Base-by-base conservation (phyloP, 2,113 vertebrate species). In the Indri indri region DNA sequence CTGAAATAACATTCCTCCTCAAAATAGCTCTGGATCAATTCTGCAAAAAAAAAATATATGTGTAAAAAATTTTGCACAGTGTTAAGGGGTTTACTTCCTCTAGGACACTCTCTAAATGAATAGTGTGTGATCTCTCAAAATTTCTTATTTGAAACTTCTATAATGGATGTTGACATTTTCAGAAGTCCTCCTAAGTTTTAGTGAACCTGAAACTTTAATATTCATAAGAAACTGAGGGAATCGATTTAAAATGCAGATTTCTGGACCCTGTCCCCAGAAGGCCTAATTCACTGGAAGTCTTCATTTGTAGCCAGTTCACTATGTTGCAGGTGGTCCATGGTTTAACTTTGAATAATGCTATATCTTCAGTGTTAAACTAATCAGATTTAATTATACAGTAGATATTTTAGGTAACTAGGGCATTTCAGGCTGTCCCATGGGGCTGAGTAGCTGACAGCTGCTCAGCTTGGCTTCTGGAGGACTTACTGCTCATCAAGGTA, bases 351-450 rank as follows among this genome's bases (percentile, higher is more conserved):
- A 96, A 6, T 96, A 66, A 59, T 85, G 68, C 47, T 90, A 6
- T 90, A 5, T 81, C 66, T 88, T 92, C 34, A 54, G 13, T 88
- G 68, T 96, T 93, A 73, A 91, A 94, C 93, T 84, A 88, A 66
- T 95, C 54, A 80, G 45, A 90, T 90, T 97, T 95, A 93, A 76
- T 92, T 92, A 82, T 65, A 42, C 37, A 7, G 10, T 59, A 65
- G 45, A 4, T 83, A 59, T 84, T 93, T 95, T 91, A 97, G 76
- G 34, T 93, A 80, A 80, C 32, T 84, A 30, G n/a, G 73, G 18
- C 50, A 52, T 88, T 96, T 90, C 30, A 88, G 13, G 23, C 66
- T 94, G 11, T 89, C 76, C 77, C 6, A 17, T 54, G 20, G 52
- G n/a, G 16, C 89, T 74, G 25, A 81, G 42, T 73, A 94, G n/a